Base-by-base conservation (phyloP, 2,797 vertebrate genomes). In the Typhlichthys subterraneus region DNA sequence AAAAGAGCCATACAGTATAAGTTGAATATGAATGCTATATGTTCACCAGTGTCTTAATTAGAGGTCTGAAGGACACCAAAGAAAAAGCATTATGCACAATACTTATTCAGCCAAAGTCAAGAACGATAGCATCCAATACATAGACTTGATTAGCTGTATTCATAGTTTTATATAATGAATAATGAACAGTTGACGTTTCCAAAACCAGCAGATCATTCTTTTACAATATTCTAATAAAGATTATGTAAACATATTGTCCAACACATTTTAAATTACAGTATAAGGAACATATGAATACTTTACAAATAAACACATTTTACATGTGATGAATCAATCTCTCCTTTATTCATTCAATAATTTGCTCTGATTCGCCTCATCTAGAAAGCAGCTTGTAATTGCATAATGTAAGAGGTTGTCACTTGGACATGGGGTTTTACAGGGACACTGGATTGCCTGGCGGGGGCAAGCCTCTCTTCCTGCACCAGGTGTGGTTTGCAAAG, bases 11-110 rank as follows among this genome's bases (percentile, higher is more conserved):
- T 76, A 29, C 23, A 29, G 23, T 29, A 63, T 86, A 75, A 86
- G 63, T 68, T 80, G 58, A 74, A 69, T 65, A 79, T 85, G 74
- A 83, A 77, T 83, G 73, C 60, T 65, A 77, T 63, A 77, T 64
- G 57, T 78, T 77, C 69, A 86, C 82, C 85, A 87, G 75, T 67
- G 66, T 70, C 65, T 76, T 90, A 88, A 92, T 91, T 88, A 86
- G 78, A 48, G n/a, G 53, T 67, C 53, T 85, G 63, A 83, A 85
- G 79, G 62, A 81, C 47, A 75, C 53, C 59, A 63, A 71, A 79
- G 17, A 29, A 65, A 67, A 57, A 61, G 50, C 63, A 61, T 83
- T 80, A 79, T 73, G 59, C 68, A 63, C 64, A 71, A 81, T 62
- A 76, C 64, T 52, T 73, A 74, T 85, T 82, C 69, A 79, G 55